phyloP scores from a whole-genome alignment of 2,888 invertebrate genomes.

The Charanyca ferruginea region DNA sequence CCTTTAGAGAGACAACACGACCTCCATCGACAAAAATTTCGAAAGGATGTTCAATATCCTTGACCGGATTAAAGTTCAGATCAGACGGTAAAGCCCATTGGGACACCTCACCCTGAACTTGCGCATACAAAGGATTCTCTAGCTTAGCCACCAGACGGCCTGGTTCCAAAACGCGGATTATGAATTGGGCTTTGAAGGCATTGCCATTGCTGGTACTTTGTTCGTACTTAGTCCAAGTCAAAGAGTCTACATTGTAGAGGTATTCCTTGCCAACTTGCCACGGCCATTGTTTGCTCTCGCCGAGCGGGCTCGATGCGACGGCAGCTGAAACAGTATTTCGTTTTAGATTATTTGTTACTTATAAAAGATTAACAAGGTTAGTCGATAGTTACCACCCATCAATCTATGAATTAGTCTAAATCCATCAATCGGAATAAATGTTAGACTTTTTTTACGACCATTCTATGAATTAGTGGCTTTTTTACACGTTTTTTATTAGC shows the following conservation, averaged over 20 bases:
- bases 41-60: conserved; percentile 91
- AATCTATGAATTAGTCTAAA: no score
- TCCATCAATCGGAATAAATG: no score
- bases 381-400: no score
- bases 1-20: conserved; percentile 90
- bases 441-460: no score
- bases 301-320: conserved; percentile 72
- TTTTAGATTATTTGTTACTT: background rate
- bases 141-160: conserved; percentile 87
- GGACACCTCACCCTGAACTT: conserved; percentile 87
- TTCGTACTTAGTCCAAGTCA: conserved; percentile 91
- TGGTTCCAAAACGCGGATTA: conserved; percentile 88
- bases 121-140: conserved; percentile 88
- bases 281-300: conserved; percentile 74
- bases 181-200: conserved; percentile 88
- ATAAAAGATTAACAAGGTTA: background rate
- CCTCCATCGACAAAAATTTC: conserved; percentile 92
- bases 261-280: conserved; percentile 92
- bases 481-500: no score
- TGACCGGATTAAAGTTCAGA: conserved; percentile 88
- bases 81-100: conserved; percentile 70
- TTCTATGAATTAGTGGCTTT: no score
- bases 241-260: conserved; percentile 89
- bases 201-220: conserved; percentile 87
- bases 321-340: conserved; percentile 71